Conservation (phyloP, 2,113 vertebrate genomes). For the Edolisoma coerulescens region DNA sequence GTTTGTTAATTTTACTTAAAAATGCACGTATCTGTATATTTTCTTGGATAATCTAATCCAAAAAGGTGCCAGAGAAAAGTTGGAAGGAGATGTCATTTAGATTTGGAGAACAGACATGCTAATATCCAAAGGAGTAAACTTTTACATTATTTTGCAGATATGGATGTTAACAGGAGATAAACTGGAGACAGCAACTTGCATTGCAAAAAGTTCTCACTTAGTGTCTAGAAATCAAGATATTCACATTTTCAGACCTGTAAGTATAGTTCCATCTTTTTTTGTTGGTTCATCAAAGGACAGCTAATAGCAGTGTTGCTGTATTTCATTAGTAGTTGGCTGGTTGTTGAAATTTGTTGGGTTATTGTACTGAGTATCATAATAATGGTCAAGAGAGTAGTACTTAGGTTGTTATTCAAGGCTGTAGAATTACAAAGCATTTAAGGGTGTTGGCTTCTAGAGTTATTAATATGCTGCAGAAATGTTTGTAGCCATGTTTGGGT, state of each 20-base stretch:
- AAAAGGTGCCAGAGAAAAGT: background rate
- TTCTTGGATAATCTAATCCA: background rate
- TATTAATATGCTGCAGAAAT: background rate
- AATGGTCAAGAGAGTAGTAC: background rate
- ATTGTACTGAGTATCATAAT: background rate
- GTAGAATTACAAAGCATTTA: background rate
- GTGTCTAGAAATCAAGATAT: slow-evolving; percentile 91
- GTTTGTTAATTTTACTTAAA: background rate
- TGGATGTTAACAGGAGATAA: slow-evolving; percentile 99
- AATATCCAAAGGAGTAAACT: background rate
- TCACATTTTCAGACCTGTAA: slow-evolving; percentile 90
- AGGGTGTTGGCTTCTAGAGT: background rate
- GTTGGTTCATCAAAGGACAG: background rate
- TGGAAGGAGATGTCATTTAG: background rate
- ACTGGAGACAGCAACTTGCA: slow-evolving; percentile 95
- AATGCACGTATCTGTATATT: background rate
- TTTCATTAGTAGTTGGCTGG: background rate
- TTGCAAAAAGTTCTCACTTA: slow-evolving; percentile 95
- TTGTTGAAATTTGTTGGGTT: background rate
- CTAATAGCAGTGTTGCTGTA: background rate
- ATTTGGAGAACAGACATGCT: background rate
- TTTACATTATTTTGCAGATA: slow-evolving; percentile 71
- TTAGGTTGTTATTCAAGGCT: background rate
- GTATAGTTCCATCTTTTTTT: background rate
- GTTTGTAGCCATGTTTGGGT: background rate